Conservation (phyloP, 2,888 invertebrate species). For the Osedax fenrisi region DNA sequence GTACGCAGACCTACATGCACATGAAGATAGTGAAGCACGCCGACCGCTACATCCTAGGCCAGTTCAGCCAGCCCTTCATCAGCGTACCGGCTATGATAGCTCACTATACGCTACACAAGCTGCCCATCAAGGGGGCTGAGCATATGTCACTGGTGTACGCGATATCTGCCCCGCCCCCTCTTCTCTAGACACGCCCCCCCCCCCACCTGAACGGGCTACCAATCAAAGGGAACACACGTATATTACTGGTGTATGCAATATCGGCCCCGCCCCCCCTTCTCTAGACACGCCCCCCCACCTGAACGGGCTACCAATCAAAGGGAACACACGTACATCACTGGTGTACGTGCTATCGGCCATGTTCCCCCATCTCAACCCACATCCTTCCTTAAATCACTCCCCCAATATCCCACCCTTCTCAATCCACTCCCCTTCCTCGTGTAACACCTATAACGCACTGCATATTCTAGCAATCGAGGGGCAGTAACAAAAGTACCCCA, state of each 20-base stretch:
- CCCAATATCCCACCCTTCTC: too few species aligned
- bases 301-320: slow-evolving; percentile 80
- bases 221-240: slow-evolving; percentile 86
- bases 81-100: slow-evolving; percentile 87
- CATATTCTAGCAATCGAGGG: too few species aligned
- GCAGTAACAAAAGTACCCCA: too few species aligned
- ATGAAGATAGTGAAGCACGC: slow-evolving; percentile 71
- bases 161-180: slow-evolving; percentile 55
- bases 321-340: slow-evolving; percentile 89
- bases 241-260: slow-evolving; percentile 81
- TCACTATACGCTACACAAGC: slow-evolving; percentile 78
- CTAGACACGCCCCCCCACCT: too few species aligned
- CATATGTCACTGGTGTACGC: slow-evolving; percentile 89
- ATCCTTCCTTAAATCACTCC: too few species aligned
- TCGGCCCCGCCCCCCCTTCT: too few species aligned
- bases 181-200: too few species aligned
- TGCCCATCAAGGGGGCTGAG: slow-evolving; percentile 86
- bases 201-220: slow-evolving; percentile 81
- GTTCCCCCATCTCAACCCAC: too few species aligned
- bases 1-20: slow-evolving; percentile 87
- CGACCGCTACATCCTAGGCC: slow-evolving; percentile 76
- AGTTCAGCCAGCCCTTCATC: slow-evolving; percentile 79
- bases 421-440: too few species aligned
- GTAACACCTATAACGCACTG: too few species aligned
- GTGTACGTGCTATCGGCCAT: slow-evolving; percentile 65